phyloP scores from a whole-genome alignment of 2,113 vertebrate genomes.

The Aspiorhynchus laticeps region DNA sequence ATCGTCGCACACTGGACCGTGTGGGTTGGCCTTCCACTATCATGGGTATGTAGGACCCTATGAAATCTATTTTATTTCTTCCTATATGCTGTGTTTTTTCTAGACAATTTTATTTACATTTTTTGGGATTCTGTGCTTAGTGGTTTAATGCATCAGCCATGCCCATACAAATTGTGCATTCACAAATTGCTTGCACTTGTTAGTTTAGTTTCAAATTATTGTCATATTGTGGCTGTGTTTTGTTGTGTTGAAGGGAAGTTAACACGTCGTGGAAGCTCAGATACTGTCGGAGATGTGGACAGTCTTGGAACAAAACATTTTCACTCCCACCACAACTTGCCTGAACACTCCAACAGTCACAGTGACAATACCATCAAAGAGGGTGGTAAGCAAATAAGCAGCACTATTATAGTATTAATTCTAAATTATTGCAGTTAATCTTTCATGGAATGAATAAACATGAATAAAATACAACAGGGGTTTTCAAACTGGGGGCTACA shows the following conservation, averaged over 20 bases:
- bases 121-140: not conserved
- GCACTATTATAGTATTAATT: not conserved
- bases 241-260: constrained; percentile 82
- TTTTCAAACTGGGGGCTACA: not conserved
- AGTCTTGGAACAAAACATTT: constrained; percentile 90
- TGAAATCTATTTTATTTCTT: not conserved
- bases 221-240: constrained; percentile 31
- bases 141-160: not conserved
- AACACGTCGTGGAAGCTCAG: constrained; percentile 90
- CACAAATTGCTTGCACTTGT: not conserved
- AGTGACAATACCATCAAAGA: constrained; percentile 92
- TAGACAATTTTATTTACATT: not conserved
- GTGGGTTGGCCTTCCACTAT: constrained; percentile 96
- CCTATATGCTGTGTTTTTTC: not conserved
- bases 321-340: constrained; percentile 93
- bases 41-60: constrained; percentile 78
- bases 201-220: not conserved
- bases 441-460: not conserved
- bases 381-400: constrained; percentile 77
- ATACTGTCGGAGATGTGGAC: constrained; percentile 91
- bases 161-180: not conserved
- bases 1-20: constrained; percentile 88
- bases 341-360: constrained; percentile 95
- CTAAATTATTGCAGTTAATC: not conserved
- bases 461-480: not conserved